These are phyloP conservation scores for Seira sanloemensis DNA, from an alignment of 2,888 invertebrate genomes.

Conservation along the genomic window DNA sequence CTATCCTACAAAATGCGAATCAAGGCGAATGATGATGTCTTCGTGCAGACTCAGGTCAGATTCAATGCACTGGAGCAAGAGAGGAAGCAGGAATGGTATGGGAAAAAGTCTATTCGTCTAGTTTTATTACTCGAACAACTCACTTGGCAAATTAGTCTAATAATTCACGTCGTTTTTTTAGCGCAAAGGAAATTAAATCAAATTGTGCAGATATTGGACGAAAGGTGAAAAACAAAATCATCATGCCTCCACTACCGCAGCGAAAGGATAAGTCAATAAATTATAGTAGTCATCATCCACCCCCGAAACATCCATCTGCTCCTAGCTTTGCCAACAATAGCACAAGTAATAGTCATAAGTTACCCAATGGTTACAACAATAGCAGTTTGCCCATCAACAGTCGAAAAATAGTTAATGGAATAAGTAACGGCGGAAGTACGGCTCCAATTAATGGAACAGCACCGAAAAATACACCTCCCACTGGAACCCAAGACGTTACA, in stretches of 20 bases:
- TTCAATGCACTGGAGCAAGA: conserved; percentile 95
- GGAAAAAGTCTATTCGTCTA: background rate
- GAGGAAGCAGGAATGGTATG: conserved; percentile 93
- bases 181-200: conserved; percentile 95
- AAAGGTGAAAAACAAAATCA: conserved; percentile 86
- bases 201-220: conserved; percentile 92
- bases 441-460: conserved; percentile 27
- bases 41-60: conserved; percentile 92
- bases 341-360: conserved; percentile 62
- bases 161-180: too few species aligned
- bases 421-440: conserved; percentile 19
- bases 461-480: conserved; percentile 47
- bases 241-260: conserved; percentile 59
- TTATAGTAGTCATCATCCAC: conserved; percentile 58
- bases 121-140: conserved; percentile 6
- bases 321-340: conserved; percentile 51
- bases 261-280: conserved; percentile 70
- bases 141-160: too few species aligned
- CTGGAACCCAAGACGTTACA: conserved; percentile 54
- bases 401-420: conserved; percentile 50
- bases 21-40: conserved; percentile 96
- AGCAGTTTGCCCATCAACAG: conserved; percentile 31
- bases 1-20: conserved; percentile 92
- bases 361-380: conserved; percentile 59
- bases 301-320: conserved; percentile 47